Conservation (phyloP, 2,113 vertebrate genomes). For the Tyrannus savana region DNA sequence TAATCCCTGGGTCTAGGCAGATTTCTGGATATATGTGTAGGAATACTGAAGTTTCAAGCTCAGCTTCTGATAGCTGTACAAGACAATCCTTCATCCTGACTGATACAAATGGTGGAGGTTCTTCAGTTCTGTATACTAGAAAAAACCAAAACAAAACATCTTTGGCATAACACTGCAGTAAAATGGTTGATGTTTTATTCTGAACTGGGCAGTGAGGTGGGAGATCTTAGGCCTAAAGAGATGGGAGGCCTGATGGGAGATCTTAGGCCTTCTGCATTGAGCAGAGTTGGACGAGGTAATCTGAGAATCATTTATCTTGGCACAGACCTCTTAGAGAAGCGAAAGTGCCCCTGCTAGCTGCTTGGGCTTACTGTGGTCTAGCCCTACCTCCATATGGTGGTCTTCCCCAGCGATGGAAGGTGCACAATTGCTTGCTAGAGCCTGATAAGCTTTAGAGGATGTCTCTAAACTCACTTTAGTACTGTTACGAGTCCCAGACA, state of each 20-base stretch:
- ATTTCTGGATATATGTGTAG: neutral
- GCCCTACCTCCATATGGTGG: fast-evolving
- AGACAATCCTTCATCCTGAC: neutral
- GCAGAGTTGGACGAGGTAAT: neutral
- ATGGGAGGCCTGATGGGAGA: neutral
- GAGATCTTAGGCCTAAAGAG: neutral
- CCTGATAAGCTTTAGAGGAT: neutral
- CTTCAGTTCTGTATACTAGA: neutral
- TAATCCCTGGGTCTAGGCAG: neutral
- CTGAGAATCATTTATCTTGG: too few species aligned
- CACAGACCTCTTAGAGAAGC: too few species aligned
- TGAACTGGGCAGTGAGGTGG: neutral
- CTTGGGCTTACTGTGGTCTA: neutral
- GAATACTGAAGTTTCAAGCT: neutral
- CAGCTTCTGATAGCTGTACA: neutral
- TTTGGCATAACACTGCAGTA: neutral
- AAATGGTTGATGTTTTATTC: neutral
- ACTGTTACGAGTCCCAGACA: neutral
- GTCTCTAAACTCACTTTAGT: neutral
- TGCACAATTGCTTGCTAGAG: neutral
- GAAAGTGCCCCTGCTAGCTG: neutral
- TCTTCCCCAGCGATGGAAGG: neutral
- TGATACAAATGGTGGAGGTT: neutral
- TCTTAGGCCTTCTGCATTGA: neutral
- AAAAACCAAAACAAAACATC: neutral